These are phyloP conservation scores for Apogon talboti DNA, from an alignment of 2,797 vertebrate species.

Conservation along the genomic window DNA sequence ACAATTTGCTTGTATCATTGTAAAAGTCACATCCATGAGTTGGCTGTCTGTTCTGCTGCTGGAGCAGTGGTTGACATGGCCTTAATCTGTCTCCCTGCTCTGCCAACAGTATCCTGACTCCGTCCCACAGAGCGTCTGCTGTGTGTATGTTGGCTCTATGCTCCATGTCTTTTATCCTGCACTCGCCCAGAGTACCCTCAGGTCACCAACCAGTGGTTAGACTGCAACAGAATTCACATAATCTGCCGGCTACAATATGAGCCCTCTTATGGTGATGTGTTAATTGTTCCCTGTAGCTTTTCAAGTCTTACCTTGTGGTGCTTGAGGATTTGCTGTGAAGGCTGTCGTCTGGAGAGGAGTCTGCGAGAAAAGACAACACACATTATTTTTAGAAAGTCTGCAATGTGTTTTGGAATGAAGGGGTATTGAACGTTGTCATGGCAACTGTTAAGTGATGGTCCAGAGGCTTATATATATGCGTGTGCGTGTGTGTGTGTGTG, in stretches of 20 bases:
- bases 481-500: conserved; percentile 8
- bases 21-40: conserved; percentile 73
- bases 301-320: conserved; percentile 37
- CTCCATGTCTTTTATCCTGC: conserved; percentile 33
- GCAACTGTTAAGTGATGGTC: conserved; percentile 79
- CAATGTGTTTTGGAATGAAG: conserved; percentile 81
- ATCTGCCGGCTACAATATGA: background rate
- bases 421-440: conserved; percentile 81
- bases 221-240: conserved; percentile 6
- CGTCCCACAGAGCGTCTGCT: conserved; percentile 46
- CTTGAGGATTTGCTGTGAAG: conserved; percentile 40
- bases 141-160: conserved; percentile 46
- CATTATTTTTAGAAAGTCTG: conserved; percentile 87
- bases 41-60: conserved; percentile 71
- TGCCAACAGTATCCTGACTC: conserved; percentile 46
- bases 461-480: conserved; percentile 51
- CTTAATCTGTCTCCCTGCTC: conserved; percentile 71
- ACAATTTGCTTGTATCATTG: conserved; percentile 71
- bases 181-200: conserved; percentile 29
- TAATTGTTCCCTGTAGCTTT: conserved; percentile 1
- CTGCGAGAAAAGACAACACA: conserved; percentile 61
- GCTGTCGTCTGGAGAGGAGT: conserved; percentile 60
- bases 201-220: conserved; percentile 21
- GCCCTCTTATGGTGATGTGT: conserved; percentile 6
- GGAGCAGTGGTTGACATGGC: conserved; percentile 70